Percentiles rank a stretch among this genome's conserved stretches.
phyloP scores from a whole-genome alignment of 2,888 invertebrate species.

The Limulus polyphemus region DNA sequence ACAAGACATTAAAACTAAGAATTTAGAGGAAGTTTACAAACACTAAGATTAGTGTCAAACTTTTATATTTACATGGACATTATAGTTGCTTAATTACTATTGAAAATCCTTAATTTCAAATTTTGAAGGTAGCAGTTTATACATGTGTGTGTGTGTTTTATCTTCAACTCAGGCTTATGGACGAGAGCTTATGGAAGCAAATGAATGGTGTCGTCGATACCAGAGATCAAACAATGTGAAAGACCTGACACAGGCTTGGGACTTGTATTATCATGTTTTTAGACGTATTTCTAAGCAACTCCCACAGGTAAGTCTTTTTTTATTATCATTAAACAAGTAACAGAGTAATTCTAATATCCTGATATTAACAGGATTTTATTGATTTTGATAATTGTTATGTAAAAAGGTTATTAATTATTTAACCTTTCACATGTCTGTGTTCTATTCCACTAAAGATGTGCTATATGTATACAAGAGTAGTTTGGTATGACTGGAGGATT shows the following conservation, averaged over 20 bases:
- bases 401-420: too few relatives aligned
- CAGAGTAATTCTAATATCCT: too few relatives aligned
- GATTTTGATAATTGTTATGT: too few relatives aligned
- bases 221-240: slow-evolving; percentile 67
- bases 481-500: too few relatives aligned
- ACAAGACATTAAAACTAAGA: neutral
- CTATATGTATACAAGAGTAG: too few relatives aligned
- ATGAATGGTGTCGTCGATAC: slow-evolving; percentile 85
- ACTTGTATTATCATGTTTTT: slow-evolving; percentile 97
- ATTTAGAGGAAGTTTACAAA: neutral
- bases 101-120: neutral
- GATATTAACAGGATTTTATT: too few relatives aligned
- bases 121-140: slow-evolving; percentile 11
- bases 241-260: slow-evolving; percentile 97
- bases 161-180: slow-evolving; percentile 58
- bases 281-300: slow-evolving; percentile 89
- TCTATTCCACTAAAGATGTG: too few relatives aligned
- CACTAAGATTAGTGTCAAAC: neutral
- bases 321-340: neutral
- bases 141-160: neutral
- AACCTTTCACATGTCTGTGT: too few relatives aligned
- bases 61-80: neutral
- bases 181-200: slow-evolving; percentile 82
- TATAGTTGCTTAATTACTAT: neutral
- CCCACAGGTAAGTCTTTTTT: slow-evolving; percentile 43